Evolutionary conservation across 2,888 invertebrate species (phyloP).

Genomic region (Apamea epomidion): DNA sequence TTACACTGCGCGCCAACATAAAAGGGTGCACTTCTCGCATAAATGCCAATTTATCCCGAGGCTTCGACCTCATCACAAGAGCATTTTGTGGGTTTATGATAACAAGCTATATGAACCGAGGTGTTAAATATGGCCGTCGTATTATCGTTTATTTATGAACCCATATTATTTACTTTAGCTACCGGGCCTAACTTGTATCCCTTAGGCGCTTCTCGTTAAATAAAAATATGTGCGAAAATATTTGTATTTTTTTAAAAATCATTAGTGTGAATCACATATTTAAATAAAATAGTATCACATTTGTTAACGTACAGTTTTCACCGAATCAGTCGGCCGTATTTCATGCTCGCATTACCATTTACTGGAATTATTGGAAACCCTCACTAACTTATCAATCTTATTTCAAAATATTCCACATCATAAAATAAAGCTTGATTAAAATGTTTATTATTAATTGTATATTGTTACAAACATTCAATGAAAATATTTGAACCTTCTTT

Average conservation of each 20-base stretch:
- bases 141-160: conserved; percentile 34
- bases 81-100: conserved; percentile 45
- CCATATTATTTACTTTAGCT: conserved; percentile 23
- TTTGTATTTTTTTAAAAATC: neutral
- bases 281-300: neutral
- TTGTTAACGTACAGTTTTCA: neutral
- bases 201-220: neutral
- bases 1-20: conserved; percentile 23
- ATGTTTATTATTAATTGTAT: neutral
- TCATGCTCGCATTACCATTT: neutral
- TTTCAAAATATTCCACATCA: neutral
- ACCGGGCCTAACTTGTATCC: conserved; percentile 16
- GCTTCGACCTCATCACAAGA: conserved; percentile 44
- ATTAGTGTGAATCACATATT: neutral
- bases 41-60: conserved; percentile 54
- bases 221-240: neutral
- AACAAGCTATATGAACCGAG: conserved; percentile 35
- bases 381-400: neutral
- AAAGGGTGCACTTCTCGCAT: conserved; percentile 41
- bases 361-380: conserved; percentile 2
- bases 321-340: neutral
- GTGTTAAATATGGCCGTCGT: conserved; percentile 40
- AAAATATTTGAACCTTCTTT: neutral
- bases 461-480: neutral
- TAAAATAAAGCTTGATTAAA: neutral